Percentiles rank a stretch among this genome's conserved stretches.
Conservation (phyloP, 2,797 vertebrate species). For the Thunnus albacares region DNA sequence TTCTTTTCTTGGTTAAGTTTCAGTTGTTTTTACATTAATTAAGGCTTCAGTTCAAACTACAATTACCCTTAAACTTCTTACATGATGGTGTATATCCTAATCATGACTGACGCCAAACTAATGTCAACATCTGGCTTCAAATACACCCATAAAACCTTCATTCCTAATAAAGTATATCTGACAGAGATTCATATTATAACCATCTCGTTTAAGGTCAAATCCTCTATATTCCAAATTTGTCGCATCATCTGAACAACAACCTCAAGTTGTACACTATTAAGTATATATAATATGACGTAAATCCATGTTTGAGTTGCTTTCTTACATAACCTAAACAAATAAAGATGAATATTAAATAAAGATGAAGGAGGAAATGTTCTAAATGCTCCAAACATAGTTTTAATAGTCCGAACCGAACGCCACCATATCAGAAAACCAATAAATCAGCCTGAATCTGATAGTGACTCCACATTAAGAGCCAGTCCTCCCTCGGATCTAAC, state of each 20-base stretch:
- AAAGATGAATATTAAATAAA: constrained; percentile 11
- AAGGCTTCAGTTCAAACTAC: background rate
- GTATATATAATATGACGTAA: too few relatives aligned
- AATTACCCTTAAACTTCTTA: background rate
- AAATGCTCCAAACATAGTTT: constrained; percentile 6
- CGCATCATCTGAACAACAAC: too few relatives aligned
- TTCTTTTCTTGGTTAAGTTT: too few relatives aligned
- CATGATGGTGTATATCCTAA: background rate
- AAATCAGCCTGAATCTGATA: constrained; percentile 26
- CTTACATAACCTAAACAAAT: too few relatives aligned
- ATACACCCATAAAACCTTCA: background rate
- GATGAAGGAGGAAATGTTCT: constrained; percentile 16
- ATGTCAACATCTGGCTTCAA: constrained; percentile 18
- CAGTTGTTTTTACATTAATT: too few relatives aligned
- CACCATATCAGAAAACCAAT: background rate
- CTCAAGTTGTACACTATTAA: too few relatives aligned
- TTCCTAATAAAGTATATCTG: background rate
- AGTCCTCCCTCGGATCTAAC: constrained; percentile 29
- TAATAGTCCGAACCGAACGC: background rate
- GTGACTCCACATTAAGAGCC: constrained; percentile 18
- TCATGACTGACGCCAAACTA: background rate
- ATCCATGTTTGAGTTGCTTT: background rate
- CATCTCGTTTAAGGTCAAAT: background rate
- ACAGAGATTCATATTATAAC: background rate
- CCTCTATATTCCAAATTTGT: too few relatives aligned